phyloP scores from a whole-genome alignment of 2,113 vertebrate genomes.

The Micromys minutus region DNA sequence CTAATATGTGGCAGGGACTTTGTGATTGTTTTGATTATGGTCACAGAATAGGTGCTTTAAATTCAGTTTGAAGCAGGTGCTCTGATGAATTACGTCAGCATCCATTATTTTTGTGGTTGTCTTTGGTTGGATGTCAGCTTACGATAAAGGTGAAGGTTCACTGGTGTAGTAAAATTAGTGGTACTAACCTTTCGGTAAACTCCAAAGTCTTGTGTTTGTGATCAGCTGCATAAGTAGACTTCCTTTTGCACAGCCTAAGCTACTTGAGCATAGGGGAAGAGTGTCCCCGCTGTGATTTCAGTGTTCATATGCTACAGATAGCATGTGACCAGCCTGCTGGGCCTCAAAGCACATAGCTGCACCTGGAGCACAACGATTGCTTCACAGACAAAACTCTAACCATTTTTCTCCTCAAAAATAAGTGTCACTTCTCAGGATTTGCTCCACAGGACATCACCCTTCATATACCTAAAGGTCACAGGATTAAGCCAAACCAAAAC shows the following conservation, averaged over 20 bases:
- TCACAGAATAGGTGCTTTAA: neutral
- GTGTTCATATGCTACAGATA: neutral
- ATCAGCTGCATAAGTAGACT: neutral
- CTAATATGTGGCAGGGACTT: constrained; percentile 5
- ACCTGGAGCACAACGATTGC: neutral
- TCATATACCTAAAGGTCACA: neutral
- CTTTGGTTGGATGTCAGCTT: neutral
- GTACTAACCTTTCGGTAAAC: neutral
- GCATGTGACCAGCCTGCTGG: neutral
- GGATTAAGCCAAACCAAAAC: too few relatives aligned
- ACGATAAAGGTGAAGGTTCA: neutral
- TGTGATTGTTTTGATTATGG: neutral
- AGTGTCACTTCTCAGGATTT: neutral
- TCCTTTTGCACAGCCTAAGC: neutral
- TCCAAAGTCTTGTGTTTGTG: neutral
- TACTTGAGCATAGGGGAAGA: neutral
- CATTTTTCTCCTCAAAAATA: neutral
- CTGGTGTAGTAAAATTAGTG: neutral
- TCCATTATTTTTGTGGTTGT: neutral
- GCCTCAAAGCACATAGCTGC: neutral
- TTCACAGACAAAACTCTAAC: neutral
- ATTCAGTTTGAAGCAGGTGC: neutral
- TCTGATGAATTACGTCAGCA: neutral
- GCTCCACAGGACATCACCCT: neutral
- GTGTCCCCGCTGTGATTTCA: neutral